Evolutionary conservation across 2,888 invertebrate species (phyloP), one percentile per base, ranked within the genome.

Genomic region (Acanthococcus lagerstroemiae): DNA sequence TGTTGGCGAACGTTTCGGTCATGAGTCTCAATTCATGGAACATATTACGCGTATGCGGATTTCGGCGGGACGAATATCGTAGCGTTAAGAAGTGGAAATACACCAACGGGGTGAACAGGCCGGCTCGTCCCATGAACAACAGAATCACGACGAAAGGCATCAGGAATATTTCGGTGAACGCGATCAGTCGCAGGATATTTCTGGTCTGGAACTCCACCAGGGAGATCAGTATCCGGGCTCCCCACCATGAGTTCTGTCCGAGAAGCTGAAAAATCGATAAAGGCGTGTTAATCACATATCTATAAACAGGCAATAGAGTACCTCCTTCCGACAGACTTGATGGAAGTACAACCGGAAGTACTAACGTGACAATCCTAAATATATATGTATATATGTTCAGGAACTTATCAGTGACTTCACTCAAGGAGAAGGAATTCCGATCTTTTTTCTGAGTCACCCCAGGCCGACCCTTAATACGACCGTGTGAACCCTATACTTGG

Each of bases 31-130:
- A 79, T 77, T 95, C 95, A 70, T 84, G 82, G 80, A 95, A 96
- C 77, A 94, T 88, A 76, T 87, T 93, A 75, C 94, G 86, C 65
- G 94, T 94, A 80, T 92, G 93, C 0, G 96, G 95, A 81, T 99
- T 99, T 72, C 99, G 86, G 67, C 93, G 84, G 5, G 97, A 97
- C 68, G 88, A 81, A 79, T 97, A 95, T 69, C 99, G 86, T 76
- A 93, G 83, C 68, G 87, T 84, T 73, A 99, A 80, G 79, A 99
- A 99, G 76, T 96, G 91, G 79, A 95, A 97, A 81, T 97, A 99
- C 73, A 95, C 84, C 78, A 99, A 90, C 52, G 96, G 95, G 15
- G 95, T 89, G 74, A 97, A 80, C 67, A 97, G 79, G 26, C 90
- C 90, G 74, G 90, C 90, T 77, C 87, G 85, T 26, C 95, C 95